Percentiles rank a stretch among this genome's conserved stretches.
phyloP scores from a whole-genome alignment of 2,797 vertebrate genomes.

The Phyllotis vaccarum region DNA sequence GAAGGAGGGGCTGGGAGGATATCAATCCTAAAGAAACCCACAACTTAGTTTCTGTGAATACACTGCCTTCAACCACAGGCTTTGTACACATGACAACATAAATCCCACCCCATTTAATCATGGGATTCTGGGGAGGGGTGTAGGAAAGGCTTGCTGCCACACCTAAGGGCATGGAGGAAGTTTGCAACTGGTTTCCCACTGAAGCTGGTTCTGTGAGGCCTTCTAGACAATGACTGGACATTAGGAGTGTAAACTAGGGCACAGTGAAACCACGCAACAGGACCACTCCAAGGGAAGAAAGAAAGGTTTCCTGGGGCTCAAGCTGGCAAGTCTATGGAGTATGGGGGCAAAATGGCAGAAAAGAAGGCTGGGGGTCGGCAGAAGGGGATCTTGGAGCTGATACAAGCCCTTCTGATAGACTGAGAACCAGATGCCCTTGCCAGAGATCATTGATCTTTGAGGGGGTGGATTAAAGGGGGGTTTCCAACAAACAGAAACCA shows the following conservation, averaged over 20 bases:
- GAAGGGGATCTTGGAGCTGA: not conserved
- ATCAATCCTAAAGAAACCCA: not conserved
- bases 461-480: not conserved
- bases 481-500: not conserved
- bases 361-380: no score
- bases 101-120: not conserved
- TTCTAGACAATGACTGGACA: not conserved
- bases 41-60: accelerated
- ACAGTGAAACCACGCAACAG: not conserved
- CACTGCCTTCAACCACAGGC: not conserved
- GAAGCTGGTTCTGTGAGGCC: not conserved
- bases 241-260: not conserved
- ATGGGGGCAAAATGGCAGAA: not conserved
- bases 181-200: not conserved
- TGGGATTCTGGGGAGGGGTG: no score
- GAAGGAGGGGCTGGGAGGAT: not conserved
- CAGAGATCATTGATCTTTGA: not conserved
- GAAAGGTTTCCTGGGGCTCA: not conserved
- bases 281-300: not conserved
- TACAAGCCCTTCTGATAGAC: not conserved
- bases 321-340: no score
- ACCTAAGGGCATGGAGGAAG: no score
- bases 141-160: not conserved
- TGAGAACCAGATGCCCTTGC: not conserved
- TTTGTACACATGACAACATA: not conserved